Evolutionary conservation across 2,888 invertebrate species (phyloP).

Genomic region (Morpho deidamia): DNA sequence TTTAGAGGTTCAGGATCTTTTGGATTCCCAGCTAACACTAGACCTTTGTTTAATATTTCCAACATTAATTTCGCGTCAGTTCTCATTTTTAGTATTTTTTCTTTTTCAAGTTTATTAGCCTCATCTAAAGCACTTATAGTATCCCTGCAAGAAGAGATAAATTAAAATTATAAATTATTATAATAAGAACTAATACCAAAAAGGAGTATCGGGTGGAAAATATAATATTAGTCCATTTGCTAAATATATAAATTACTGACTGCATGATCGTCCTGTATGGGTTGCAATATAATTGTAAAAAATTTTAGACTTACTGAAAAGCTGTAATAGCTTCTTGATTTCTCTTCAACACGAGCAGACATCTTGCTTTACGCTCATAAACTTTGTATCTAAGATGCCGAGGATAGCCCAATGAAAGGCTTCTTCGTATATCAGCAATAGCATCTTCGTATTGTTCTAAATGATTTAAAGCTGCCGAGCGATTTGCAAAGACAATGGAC

Average conservation of each 20-base stretch:
- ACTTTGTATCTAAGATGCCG: conserved; percentile 85
- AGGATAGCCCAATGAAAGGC: conserved; percentile 83
- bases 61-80: conserved; percentile 85
- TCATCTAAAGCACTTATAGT: conserved; percentile 84
- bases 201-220: no score
- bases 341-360: conserved; percentile 82
- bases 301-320: conserved; percentile 68
- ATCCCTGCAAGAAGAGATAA: conserved; percentile 53
- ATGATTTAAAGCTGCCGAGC: conserved; percentile 89
- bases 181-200: no score
- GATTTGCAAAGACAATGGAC: conserved; percentile 86
- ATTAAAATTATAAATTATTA: background rate
- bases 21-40: conserved; percentile 62
- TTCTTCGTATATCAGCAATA: conserved; percentile 84
- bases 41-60: conserved; percentile 81
- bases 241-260: no score
- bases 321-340: conserved; percentile 81
- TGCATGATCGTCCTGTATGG: no score
- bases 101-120: conserved; percentile 78
- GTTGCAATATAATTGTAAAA: no score
- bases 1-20: conserved; percentile 56
- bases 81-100: conserved; percentile 80
- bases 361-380: conserved; percentile 85
- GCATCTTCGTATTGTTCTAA: conserved; percentile 82
- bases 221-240: no score